Conservation (phyloP, 2,888 invertebrate species). For the Antheraea yamamai region DNA sequence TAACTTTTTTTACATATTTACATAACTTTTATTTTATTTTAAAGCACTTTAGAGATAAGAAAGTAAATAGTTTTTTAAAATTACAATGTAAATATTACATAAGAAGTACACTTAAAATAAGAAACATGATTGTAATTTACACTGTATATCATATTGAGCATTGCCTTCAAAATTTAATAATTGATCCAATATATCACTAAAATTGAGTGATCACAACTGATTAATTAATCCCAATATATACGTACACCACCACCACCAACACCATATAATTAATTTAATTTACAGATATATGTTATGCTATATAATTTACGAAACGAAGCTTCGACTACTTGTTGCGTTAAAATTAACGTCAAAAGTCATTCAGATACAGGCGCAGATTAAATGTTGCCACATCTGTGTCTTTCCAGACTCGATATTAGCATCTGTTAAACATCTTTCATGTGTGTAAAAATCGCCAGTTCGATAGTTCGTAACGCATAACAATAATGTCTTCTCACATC, state of each 20-base stretch:
- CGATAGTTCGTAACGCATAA: too few relatives aligned
- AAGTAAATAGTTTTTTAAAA: not conserved
- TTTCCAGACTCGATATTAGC: too few relatives aligned
- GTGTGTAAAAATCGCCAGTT: too few relatives aligned
- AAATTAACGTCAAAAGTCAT: too few relatives aligned
- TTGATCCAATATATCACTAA: not conserved
- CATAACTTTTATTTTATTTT: not conserved
- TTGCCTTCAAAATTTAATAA: not conserved
- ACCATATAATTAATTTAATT: not conserved
- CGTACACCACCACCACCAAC: not conserved
- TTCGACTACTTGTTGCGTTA: too few relatives aligned
- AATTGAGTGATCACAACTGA: not conserved
- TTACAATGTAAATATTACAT: not conserved
- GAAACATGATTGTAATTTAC: not conserved
- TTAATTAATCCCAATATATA: not conserved
- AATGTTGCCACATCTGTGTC: too few relatives aligned
- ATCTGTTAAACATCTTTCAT: too few relatives aligned
- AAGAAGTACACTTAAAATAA: conserved; percentile 2
- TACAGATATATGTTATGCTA: not conserved
- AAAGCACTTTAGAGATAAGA: not conserved
- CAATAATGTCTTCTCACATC: too few relatives aligned
- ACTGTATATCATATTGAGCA: not conserved
- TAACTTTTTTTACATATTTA: not conserved
- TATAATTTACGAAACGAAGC: too few relatives aligned
- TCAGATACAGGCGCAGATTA: too few relatives aligned